A percentile compares a stretch with the other conserved stretches of the same genome.
Evolutionary conservation across 1,140 invertebrate genomes (phyloP).

Genomic region (Eurytemora carolleeae): DNA sequence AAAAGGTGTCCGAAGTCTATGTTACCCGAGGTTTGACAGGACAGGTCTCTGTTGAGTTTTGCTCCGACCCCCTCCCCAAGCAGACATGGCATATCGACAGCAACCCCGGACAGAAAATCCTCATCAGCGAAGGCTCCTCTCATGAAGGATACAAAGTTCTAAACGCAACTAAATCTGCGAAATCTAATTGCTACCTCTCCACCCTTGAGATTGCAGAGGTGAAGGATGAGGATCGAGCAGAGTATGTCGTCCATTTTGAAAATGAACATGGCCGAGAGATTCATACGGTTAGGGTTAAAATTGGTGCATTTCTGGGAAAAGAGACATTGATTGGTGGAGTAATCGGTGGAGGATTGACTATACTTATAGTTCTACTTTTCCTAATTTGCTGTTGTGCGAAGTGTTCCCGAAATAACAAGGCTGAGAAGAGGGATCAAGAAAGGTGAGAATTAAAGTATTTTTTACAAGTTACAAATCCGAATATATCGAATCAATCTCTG

Average conservation of each 20-base stretch:
- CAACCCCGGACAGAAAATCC: not conserved
- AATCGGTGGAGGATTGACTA: not conserved
- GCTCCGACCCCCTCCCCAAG: conserved; percentile 56
- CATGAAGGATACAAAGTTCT: not conserved
- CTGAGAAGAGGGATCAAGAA: not conserved
- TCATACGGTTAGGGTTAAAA: not conserved
- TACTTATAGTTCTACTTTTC: not conserved
- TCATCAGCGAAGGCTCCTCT: not conserved
- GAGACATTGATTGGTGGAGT: not conserved
- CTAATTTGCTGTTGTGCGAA: not conserved
- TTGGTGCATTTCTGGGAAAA: not conserved
- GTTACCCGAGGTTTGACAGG: conserved; percentile 36
- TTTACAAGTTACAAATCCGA: too few relatives aligned
- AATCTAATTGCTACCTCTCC: not conserved
- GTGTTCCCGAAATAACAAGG: not conserved
- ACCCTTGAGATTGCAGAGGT: not conserved
- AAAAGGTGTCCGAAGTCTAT: conserved; percentile 30
- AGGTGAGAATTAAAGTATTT: not conserved
- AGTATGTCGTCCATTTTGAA: not conserved
- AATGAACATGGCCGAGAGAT: not conserved
- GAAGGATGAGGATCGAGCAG: not conserved
- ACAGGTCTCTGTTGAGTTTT: conserved; percentile 42
- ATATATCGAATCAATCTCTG: too few relatives aligned
- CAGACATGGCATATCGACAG: conserved; percentile 63
- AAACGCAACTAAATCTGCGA: not conserved